A percentile compares a stretch with the other conserved stretches of the same genome.
phyloP scores from a whole-genome alignment of 2,888 invertebrate species.

The Zhengitettix transpicula region DNA sequence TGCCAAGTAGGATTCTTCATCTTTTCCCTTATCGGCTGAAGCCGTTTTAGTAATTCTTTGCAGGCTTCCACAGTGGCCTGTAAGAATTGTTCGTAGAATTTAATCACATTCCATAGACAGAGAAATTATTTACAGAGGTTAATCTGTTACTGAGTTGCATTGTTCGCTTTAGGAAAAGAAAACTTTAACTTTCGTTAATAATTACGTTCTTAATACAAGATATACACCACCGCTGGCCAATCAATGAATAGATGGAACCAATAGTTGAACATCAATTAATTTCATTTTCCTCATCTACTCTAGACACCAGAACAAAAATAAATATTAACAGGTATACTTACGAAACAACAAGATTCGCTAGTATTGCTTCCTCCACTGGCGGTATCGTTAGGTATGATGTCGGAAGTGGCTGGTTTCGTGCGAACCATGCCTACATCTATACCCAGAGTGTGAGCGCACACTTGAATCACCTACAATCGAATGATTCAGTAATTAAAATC shows the following conservation, averaged over 20 bases:
- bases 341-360: slow-evolving; percentile 37
- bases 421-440: slow-evolving; percentile 47
- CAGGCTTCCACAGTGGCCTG: slow-evolving; percentile 16
- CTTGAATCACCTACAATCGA: slow-evolving; percentile 43
- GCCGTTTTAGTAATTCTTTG: slow-evolving; percentile 12
- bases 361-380: slow-evolving; percentile 54
- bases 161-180: too few relatives aligned
- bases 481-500: background rate
- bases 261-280: too few relatives aligned
- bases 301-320: too few relatives aligned
- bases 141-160: too few relatives aligned
- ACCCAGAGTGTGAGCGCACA: slow-evolving; percentile 51
- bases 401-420: slow-evolving; percentile 46
- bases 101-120: too few relatives aligned
- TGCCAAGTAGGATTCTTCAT: slow-evolving; percentile 13
- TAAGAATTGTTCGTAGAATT: background rate
- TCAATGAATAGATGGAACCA: too few relatives aligned
- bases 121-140: too few relatives aligned
- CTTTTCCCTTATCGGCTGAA: slow-evolving; percentile 13
- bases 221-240: too few relatives aligned
- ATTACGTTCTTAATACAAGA: too few relatives aligned
- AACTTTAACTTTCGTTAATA: too few relatives aligned
- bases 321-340: slow-evolving; percentile 1
- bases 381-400: slow-evolving; percentile 47
- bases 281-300: too few relatives aligned